phyloP scores from a whole-genome alignment of 1,140 invertebrate genomes.

The Aphis gossypii region DNA sequence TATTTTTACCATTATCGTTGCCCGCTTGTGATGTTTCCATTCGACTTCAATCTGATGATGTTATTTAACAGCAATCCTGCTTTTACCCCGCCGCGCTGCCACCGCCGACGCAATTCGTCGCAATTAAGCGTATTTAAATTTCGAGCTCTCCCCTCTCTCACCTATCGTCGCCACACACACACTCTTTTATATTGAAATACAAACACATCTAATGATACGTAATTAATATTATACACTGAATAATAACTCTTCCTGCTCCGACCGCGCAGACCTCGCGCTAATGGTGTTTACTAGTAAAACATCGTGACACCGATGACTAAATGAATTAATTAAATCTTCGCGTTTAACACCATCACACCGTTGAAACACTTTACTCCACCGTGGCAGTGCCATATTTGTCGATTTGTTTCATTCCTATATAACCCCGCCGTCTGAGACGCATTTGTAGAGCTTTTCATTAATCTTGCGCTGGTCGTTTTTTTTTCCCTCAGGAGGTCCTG shows the following conservation, averaged over 20 bases:
- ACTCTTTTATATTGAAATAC: not conserved
- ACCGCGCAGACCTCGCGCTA: not conserved
- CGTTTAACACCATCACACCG: not conserved
- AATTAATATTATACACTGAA: not conserved
- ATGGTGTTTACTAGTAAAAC: not conserved
- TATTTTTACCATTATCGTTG: not conserved
- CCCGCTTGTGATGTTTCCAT: not conserved
- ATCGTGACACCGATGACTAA: not conserved
- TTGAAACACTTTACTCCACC: not conserved
- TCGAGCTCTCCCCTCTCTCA: not conserved
- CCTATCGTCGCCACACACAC: not conserved
- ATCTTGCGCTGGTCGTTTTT: not conserved
- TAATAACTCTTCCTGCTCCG: not conserved
- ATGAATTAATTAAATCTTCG: not conserved
- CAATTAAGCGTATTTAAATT: not conserved
- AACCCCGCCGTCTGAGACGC: not conserved
- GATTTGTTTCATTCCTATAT: not conserved
- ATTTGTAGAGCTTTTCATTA: not conserved
- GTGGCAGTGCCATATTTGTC: not conserved
- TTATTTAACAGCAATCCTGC: not conserved
- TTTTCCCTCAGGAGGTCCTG: constrained; percentile 73
- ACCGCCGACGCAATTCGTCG: not conserved
- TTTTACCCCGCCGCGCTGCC: not conserved
- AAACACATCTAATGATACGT: not conserved
- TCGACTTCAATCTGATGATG: not conserved